Evolutionary conservation across 2,888 invertebrate species (phyloP).

Genomic region (Cecidostiba fungosa): DNA sequence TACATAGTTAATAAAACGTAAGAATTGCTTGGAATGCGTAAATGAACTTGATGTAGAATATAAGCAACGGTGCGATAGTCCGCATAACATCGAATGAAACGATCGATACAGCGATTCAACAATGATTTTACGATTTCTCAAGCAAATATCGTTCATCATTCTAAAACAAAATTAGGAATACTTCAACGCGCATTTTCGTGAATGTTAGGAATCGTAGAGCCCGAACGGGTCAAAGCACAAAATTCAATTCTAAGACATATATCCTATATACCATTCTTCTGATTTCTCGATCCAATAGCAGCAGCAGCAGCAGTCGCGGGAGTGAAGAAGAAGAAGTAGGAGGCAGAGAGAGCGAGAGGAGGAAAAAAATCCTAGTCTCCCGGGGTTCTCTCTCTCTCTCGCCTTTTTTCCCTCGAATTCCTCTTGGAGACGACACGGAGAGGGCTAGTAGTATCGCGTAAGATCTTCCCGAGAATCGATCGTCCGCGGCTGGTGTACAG

Average conservation of each 20-base stretch:
- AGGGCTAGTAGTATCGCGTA: slow-evolving; percentile 64
- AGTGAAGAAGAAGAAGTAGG: not conserved
- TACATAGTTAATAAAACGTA: not conserved
- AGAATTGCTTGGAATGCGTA: not conserved
- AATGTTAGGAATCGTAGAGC: too few species aligned
- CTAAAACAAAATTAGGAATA: too few species aligned
- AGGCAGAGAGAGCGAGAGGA: not conserved
- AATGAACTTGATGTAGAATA: not conserved
- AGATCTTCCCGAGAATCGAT: slow-evolving; percentile 68
- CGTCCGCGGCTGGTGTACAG: slow-evolving; percentile 59
- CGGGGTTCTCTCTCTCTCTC: slow-evolving; percentile 22
- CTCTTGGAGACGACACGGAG: slow-evolving; percentile 58
- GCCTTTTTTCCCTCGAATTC: slow-evolving; percentile 60
- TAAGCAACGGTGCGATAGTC: not conserved
- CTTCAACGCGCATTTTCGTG: too few species aligned
- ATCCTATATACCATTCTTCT: not conserved
- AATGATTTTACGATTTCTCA: too few species aligned
- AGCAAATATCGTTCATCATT: too few species aligned
- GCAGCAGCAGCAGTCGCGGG: not conserved
- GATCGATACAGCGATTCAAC: not conserved
- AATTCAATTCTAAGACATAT: not conserved
- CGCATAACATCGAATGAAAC: not conserved
- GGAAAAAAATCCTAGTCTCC: slow-evolving; percentile 46
- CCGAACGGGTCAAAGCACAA: too few species aligned
- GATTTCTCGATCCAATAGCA: not conserved